These are phyloP conservation scores for Saccostrea cuccullata DNA, from an alignment of 1,140 invertebrate genomes.

Conservation along the genomic window DNA sequence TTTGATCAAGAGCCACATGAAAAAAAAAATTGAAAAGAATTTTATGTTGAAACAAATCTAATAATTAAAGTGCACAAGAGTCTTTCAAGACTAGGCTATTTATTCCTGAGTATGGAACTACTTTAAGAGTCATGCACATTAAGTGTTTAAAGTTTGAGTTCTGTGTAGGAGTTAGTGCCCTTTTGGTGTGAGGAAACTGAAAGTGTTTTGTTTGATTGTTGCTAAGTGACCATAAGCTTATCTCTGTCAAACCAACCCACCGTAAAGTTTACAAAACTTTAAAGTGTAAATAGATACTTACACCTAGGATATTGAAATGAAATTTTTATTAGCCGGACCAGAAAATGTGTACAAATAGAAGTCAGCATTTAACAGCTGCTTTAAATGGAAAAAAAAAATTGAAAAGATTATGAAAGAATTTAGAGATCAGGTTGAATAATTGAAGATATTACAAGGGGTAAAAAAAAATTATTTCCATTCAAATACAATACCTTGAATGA, in stretches of 20 bases:
- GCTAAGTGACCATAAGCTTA: slow-evolving; percentile 7
- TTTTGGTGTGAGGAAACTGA: slow-evolving; percentile 20
- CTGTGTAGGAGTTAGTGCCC: not conserved
- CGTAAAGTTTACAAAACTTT: slow-evolving; percentile 19
- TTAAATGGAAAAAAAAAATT: not conserved
- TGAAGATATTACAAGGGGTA: not conserved
- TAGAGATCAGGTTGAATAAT: slow-evolving; percentile 1
- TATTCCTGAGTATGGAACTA: too few species aligned
- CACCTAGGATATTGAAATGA: slow-evolving; percentile 8
- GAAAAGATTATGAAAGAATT: not conserved
- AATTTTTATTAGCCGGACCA: slow-evolving; percentile 18
- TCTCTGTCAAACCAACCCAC: not conserved
- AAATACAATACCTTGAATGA: not conserved
- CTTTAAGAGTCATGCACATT: too few species aligned
- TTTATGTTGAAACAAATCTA: too few species aligned
- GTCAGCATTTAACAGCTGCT: not conserved
- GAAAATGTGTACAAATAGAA: not conserved
- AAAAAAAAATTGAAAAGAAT: too few species aligned
- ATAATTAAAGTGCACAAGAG: too few species aligned
- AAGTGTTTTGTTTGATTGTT: slow-evolving; percentile 15
- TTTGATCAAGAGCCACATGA: too few species aligned
- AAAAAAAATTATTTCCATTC: not conserved
- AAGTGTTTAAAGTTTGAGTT: not conserved
- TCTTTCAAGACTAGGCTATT: too few species aligned
- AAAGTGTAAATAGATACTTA: slow-evolving; percentile 38